phyloP scores from a whole-genome alignment of 2,113 vertebrate genomes.

The Aegithalos caudatus region DNA sequence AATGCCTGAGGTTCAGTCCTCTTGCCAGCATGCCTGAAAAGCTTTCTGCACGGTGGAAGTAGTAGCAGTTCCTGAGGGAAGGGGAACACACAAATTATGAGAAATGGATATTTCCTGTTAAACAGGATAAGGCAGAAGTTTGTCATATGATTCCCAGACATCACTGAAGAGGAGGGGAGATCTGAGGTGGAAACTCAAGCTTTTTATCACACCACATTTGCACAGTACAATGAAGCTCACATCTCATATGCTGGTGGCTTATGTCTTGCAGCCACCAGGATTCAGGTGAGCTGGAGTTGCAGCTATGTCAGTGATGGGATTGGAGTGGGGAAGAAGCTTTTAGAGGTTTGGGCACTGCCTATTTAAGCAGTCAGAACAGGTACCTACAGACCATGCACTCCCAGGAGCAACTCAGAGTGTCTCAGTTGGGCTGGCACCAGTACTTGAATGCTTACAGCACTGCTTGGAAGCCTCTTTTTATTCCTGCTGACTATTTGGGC shows the following conservation, averaged over 20 bases:
- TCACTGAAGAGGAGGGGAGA: background rate
- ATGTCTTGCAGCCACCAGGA: background rate
- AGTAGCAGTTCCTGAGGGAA: background rate
- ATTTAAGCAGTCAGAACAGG: background rate
- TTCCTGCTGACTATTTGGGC: background rate
- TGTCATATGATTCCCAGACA: background rate
- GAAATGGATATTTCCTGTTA: background rate
- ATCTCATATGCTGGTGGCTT: background rate
- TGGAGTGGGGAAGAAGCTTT: background rate
- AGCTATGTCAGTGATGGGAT: background rate
- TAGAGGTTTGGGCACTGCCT: background rate
- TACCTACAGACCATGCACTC: background rate
- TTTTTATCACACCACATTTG: background rate
- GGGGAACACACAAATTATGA: background rate
- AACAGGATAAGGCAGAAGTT: background rate
- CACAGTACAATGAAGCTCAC: background rate
- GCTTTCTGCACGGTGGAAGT: background rate
- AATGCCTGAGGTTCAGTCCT: background rate
- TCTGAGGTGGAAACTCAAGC: background rate
- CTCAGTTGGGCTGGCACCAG: background rate
- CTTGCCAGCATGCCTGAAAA: background rate
- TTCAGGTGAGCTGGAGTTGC: background rate
- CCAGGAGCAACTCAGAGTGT: background rate
- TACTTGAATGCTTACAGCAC: accelerated
- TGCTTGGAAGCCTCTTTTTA: background rate